Conservation (phyloP, 2,113 vertebrate genomes). For the Salminus brasiliensis region DNA sequence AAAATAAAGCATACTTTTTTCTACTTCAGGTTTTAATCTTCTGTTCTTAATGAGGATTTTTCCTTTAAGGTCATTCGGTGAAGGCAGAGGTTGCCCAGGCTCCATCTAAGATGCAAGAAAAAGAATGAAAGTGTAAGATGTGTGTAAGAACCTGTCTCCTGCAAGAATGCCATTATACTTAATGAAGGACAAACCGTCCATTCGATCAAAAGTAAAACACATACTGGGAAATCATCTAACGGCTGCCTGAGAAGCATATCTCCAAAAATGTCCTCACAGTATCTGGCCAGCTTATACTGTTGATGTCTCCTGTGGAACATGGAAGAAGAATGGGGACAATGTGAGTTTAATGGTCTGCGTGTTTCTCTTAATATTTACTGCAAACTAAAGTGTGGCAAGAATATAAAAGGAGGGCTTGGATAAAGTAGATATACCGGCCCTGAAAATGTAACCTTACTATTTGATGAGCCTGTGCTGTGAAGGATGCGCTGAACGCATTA, state of each 20-base stretch:
- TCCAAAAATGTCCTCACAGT: conserved; percentile 96
- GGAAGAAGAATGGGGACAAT: conserved; percentile 18
- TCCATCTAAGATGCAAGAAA: conserved; percentile 81
- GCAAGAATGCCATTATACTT: background rate
- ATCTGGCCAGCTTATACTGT: conserved; percentile 99
- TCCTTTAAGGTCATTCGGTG: conserved; percentile 91
- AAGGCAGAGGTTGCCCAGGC: conserved; percentile 85
- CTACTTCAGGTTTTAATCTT: conserved; percentile 94
- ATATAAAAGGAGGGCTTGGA: background rate
- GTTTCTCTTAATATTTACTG: background rate
- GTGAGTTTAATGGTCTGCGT: background rate
- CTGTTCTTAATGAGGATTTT: conserved; percentile 99
- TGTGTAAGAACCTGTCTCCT: background rate
- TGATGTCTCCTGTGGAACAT: conserved; percentile 90
- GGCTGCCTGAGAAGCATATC: conserved; percentile 92
- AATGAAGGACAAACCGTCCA: background rate
- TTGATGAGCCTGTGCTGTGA: background rate
- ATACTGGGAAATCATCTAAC: conserved; percentile 88
- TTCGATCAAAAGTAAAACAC: conserved; percentile 48
- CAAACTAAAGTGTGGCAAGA: background rate
- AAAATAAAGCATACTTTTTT: conserved; percentile 84
- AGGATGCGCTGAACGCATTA: background rate
- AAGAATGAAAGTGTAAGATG: background rate
- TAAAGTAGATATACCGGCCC: background rate
- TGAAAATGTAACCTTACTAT: background rate